Percentiles rank a stretch among this genome's conserved stretches.
phyloP scores from a whole-genome alignment of 37 sponge, comb jelly and placozoan genomes.

The Ephydatia muelleri region DNA sequence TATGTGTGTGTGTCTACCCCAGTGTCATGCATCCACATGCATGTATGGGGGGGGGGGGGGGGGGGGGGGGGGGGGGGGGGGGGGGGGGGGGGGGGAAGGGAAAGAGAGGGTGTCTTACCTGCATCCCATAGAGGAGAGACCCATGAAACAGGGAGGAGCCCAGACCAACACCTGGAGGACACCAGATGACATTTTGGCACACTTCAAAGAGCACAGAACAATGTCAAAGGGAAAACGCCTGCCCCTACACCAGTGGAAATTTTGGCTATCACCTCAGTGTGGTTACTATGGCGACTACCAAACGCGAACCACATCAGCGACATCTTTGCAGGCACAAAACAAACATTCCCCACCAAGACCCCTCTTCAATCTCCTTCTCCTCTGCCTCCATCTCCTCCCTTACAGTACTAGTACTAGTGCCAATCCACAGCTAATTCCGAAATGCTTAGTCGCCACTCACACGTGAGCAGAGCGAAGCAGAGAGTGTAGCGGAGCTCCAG shows the following conservation, averaged over 20 bases:
- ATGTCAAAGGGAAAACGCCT: not conserved
- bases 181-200: not conserved
- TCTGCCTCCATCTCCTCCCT: not conserved
- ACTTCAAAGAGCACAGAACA: not conserved
- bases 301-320: not conserved
- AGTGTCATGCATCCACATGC: too few species aligned
- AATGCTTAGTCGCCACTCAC: too few species aligned
- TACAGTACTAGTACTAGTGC: not conserved
- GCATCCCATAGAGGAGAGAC: conserved; percentile 67
- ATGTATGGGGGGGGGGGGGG: too few species aligned
- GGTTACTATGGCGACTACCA: not conserved
- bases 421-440: too few species aligned
- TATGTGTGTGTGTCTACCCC: too few species aligned
- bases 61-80: not conserved
- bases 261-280: not conserved
- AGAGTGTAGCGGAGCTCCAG: conserved; percentile 61
- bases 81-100: not conserved
- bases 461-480: conserved; percentile 25
- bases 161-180: conserved; percentile 59
- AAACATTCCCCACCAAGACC: not conserved
- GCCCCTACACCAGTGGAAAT: too few species aligned
- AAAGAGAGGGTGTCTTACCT: conserved; percentile 35
- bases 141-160: conserved; percentile 81
- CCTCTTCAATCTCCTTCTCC: not conserved
- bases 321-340: too few species aligned